These are phyloP conservation scores for Lagopus leucura DNA, from an alignment of 2,113 vertebrate genomes.

Conservation along the genomic window DNA sequence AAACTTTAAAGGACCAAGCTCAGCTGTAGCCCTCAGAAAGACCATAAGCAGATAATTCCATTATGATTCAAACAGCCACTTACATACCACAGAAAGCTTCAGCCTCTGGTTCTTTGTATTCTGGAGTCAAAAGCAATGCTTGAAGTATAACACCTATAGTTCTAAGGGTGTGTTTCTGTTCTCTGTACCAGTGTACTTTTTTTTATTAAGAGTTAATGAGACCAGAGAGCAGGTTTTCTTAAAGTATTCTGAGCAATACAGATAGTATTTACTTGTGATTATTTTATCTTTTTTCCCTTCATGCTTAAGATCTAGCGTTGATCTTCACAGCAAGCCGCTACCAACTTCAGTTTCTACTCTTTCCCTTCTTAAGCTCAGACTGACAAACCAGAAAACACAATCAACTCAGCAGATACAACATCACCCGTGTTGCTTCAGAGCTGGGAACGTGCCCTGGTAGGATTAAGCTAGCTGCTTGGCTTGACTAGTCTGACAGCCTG, in stretches of 20 bases:
- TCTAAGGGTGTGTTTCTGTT: background rate
- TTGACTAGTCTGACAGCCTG: background rate
- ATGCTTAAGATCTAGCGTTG: background rate
- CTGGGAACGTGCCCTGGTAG: background rate
- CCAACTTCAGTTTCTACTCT: conserved; percentile 28
- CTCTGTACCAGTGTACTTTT: background rate
- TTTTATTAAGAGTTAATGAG: background rate
- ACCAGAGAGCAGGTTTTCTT: background rate
- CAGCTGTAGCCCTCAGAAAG: background rate
- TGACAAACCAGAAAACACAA: background rate
- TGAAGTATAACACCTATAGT: background rate
- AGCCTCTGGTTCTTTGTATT: background rate
- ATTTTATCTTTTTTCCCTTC: conserved; percentile 25
- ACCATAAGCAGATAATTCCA: background rate
- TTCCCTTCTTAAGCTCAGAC: conserved; percentile 40
- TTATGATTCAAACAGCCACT: background rate
- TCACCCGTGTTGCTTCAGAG: background rate
- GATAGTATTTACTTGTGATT: background rate
- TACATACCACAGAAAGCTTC: background rate
- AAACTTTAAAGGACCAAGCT: background rate
- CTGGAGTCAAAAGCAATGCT: background rate
- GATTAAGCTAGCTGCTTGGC: conserved; percentile 1
- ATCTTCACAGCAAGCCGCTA: conserved; percentile 7
- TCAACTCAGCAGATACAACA: background rate
- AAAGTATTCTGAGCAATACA: conserved; percentile 21